These are phyloP conservation scores for Apaloderma vittatum DNA, from an alignment of 2,113 vertebrate genomes.

Conservation along the genomic window DNA sequence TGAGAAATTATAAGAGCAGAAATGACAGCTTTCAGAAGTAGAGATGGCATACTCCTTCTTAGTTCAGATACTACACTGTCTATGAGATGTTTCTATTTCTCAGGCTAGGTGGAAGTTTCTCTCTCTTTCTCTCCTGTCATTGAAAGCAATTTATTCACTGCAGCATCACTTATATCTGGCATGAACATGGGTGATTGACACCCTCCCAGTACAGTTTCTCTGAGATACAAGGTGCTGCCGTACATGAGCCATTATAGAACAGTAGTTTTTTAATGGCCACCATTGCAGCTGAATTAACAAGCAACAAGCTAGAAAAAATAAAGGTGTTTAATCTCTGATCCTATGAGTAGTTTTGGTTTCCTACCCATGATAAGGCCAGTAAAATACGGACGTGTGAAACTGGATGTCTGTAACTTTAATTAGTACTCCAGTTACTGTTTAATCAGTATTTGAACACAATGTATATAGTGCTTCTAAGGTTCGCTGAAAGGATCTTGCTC, in stretches of 20 bases:
- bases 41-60: not conserved
- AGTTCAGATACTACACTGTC: not conserved
- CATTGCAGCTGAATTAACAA: slow-evolving; percentile 52
- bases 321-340: slow-evolving; percentile 38
- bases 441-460: slow-evolving; percentile 44
- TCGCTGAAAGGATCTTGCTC: not conserved
- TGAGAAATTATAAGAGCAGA: not conserved
- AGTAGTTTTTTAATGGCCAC: not conserved
- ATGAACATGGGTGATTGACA: not conserved
- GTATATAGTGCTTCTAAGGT: not conserved
- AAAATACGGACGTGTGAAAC: not conserved
- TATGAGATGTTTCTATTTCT: slow-evolving; percentile 4
- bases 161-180: not conserved
- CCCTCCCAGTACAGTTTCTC: not conserved
- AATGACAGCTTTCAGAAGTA: not conserved
- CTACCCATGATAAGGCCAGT: not conserved
- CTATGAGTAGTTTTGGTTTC: not conserved
- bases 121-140: not conserved
- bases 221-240: not conserved
- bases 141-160: not conserved
- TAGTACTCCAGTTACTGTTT: slow-evolving; percentile 25
- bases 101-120: not conserved
- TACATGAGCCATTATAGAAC: not conserved
- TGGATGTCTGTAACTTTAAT: slow-evolving; percentile 31
- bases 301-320: slow-evolving; percentile 26